Evolutionary conservation across 2,888 invertebrate genomes (phyloP).

Genomic region (Podabrus alpinus): DNA sequence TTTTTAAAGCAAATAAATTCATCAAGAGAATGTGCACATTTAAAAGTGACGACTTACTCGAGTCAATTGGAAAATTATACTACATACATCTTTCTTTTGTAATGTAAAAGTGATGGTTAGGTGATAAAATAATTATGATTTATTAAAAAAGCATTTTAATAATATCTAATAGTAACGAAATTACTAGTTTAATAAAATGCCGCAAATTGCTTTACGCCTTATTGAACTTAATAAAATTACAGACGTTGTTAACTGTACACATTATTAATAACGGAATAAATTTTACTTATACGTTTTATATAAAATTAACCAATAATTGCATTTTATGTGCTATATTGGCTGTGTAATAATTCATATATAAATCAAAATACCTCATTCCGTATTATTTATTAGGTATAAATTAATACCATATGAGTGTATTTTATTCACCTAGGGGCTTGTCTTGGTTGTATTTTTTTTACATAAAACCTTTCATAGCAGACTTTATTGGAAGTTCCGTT

Average conservation of each 20-base stretch:
- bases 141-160: constrained; percentile 24
- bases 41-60: constrained; percentile 5
- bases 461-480: neutral
- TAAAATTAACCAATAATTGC: neutral
- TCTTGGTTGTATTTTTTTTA: neutral
- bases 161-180: constrained; percentile 18
- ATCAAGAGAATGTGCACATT: neutral
- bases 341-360: neutral
- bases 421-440: neutral
- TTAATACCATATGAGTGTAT: neutral
- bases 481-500: too few relatives aligned
- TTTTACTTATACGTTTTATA: neutral
- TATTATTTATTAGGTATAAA: neutral
- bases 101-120: constrained; percentile 22
- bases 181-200: constrained; percentile 12
- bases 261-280: constrained; percentile 5
- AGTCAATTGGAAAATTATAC: constrained; percentile 21
- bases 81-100: constrained; percentile 7
- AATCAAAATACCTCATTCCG: neutral
- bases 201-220: constrained; percentile 16
- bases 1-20: neutral
- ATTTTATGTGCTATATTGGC: neutral
- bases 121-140: constrained; percentile 25
- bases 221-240: constrained; percentile 19
- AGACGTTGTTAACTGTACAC: constrained; percentile 9